A percentile compares a stretch with the other conserved stretches of the same genome.
phyloP scores from a whole-genome alignment of 2,113 vertebrate genomes.

The Elephantulus edwardii region DNA sequence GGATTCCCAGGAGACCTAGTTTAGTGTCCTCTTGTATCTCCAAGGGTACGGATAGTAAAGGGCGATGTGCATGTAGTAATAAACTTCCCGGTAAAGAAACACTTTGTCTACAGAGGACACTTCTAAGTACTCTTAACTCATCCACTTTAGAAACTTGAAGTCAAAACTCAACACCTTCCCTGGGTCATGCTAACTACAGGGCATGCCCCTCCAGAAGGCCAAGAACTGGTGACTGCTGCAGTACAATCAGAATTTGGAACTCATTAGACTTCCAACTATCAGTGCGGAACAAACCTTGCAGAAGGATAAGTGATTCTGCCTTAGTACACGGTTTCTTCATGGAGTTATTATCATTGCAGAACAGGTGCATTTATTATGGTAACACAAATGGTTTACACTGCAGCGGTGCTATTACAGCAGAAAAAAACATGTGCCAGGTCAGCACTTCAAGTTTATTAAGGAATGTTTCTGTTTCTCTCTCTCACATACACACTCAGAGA shows the following conservation, averaged over 20 bases:
- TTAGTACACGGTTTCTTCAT: not conserved
- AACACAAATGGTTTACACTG: conserved; percentile 24
- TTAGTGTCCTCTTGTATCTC: not conserved
- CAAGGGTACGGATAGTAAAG: not conserved
- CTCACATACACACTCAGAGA: not conserved
- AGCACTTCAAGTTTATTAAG: conserved; percentile 5
- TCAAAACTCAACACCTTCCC: not conserved
- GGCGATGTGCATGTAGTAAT: not conserved
- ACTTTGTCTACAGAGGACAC: not conserved
- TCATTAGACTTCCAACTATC: not conserved
- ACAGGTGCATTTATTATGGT: not conserved
- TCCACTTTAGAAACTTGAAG: not conserved
- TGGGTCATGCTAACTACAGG: fast-evolving
- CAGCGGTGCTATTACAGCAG: conserved; percentile 14
- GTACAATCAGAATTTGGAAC: not conserved
- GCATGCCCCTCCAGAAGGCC: not conserved
- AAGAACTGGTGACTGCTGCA: not conserved
- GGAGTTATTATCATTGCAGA: not conserved
- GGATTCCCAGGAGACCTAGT: not conserved
- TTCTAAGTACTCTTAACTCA: not conserved
- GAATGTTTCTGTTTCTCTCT: not conserved
- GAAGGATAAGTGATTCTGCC: not conserved
- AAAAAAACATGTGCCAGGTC: not conserved
- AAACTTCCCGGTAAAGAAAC: not conserved
- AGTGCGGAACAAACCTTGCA: not conserved